These are phyloP conservation scores for Aspidiotus rigidus DNA, from an alignment of 2,888 invertebrate genomes.

Conservation along the genomic window DNA sequence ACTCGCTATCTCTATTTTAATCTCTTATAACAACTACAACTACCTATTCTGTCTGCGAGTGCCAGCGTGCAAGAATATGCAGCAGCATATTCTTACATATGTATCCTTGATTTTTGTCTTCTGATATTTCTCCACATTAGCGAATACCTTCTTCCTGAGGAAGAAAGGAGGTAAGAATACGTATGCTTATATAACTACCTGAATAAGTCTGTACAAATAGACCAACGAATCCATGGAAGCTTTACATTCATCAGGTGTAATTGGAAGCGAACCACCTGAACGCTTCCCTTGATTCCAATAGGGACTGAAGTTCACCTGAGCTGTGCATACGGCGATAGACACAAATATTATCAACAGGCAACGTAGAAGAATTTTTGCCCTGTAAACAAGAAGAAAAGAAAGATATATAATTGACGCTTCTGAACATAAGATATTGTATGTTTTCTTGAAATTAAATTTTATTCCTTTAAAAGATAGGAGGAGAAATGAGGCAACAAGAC, in stretches of 20 bases:
- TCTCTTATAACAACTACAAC: no score
- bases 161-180: background rate
- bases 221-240: conserved; percentile 49
- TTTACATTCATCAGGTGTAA: conserved; percentile 45
- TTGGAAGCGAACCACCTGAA: conserved; percentile 16
- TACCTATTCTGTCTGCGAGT: no score
- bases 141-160: no score
- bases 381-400: conserved; percentile 6
- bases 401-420: background rate
- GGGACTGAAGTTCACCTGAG: conserved; percentile 52
- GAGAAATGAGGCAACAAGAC: no score
- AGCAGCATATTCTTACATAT: no score
- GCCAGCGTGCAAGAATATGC: no score
- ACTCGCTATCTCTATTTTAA: no score
- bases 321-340: conserved; percentile 42
- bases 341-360: conserved; percentile 8
- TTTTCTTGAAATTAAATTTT: no score
- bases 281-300: conserved; percentile 46
- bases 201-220: conserved; percentile 52
- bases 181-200: conserved; percentile 44
- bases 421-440: no score
- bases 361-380: conserved; percentile 15
- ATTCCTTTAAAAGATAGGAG: no score
- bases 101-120: no score
- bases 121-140: no score